Conservation (phyloP, 2,797 vertebrate species). For the Coregonus ussuriensis region DNA sequence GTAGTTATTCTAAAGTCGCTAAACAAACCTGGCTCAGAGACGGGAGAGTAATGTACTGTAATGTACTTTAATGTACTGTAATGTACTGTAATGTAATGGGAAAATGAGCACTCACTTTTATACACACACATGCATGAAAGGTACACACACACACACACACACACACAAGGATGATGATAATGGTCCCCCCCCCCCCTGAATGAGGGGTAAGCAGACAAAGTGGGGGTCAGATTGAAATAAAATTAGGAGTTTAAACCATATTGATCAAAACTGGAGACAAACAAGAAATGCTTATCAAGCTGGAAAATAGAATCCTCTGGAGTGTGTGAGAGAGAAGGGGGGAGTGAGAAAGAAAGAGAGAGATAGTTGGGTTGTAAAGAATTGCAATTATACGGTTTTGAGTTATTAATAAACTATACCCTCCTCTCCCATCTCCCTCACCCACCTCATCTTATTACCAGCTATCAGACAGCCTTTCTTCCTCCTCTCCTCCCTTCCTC, state of each 20-base stretch:
- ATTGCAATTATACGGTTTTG: neutral
- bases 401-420: neutral
- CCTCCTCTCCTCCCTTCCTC: constrained; percentile 24
- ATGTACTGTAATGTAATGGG: neutral
- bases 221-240: constrained; percentile 60
- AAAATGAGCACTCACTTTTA: no score
- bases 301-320: constrained; percentile 57
- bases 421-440: neutral
- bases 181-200: constrained; percentile 57
- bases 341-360: neutral
- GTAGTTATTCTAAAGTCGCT: neutral
- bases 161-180: constrained; percentile 55
- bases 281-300: constrained; percentile 72
- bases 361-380: neutral
- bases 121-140: neutral
- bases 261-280: constrained; percentile 71
- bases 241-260: constrained; percentile 72
- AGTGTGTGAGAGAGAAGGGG: constrained; percentile 16
- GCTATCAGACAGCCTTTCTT: neutral
- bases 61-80: neutral
- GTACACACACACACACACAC: no score
- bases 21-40: neutral
- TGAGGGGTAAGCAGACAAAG: constrained; percentile 62
- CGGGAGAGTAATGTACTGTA: neutral
- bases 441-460: neutral